These are phyloP conservation scores for Drosophila obscura DNA, from an alignment of 1,140 invertebrate species.

Conservation along the genomic window DNA sequence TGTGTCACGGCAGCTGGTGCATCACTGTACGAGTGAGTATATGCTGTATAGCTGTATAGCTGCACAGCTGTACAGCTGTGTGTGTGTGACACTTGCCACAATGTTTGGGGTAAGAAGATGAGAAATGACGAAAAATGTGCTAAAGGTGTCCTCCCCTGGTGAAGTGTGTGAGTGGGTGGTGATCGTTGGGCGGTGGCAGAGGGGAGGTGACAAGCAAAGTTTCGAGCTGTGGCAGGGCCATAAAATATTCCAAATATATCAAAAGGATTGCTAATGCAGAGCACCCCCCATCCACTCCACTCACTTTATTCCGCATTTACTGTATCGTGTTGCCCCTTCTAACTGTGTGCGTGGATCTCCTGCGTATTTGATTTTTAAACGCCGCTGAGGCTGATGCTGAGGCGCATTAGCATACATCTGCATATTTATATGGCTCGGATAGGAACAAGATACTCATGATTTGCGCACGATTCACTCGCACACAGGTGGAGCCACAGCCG, in stretches of 20 bases:
- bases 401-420: too few species aligned
- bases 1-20: conserved; percentile 20
- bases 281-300: background rate
- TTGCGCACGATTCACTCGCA: too few species aligned
- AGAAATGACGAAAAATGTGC: conserved; percentile 11
- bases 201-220: too few species aligned
- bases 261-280: conserved; percentile 72
- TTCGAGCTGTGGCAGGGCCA: conserved; percentile 10
- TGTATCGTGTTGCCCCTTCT: conserved; percentile 14
- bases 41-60: too few species aligned
- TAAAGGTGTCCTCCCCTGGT: too few species aligned
- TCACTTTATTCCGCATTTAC: background rate
- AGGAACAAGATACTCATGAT: too few species aligned
- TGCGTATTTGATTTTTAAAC: conserved; percentile 66
- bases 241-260: conserved; percentile 73
- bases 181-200: too few species aligned
- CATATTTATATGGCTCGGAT: too few species aligned
- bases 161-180: too few species aligned
- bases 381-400: too few species aligned
- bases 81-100: conserved; percentile 33
- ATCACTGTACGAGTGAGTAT: too few species aligned
- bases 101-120: conserved; percentile 17
- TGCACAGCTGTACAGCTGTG: background rate
- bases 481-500: too few species aligned
- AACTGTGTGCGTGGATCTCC: conserved; percentile 18